Evolutionary conservation across 2,113 vertebrate genomes (phyloP), one percentile per base, ranked within the genome.

Genomic region (Lichenostomus cassidix): DNA sequence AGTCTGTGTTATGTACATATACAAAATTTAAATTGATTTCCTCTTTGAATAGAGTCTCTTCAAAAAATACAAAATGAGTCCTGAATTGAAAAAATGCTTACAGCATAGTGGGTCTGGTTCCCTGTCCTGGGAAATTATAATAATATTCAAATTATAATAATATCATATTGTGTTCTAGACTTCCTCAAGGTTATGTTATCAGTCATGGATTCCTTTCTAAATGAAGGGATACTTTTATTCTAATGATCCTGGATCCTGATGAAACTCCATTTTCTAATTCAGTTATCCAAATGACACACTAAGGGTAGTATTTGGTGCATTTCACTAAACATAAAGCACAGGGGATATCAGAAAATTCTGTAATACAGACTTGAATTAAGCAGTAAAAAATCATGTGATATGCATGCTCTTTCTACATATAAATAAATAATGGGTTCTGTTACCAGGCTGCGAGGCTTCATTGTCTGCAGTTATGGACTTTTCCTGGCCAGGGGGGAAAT

Each of bases 341-440:
- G 28, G n/a, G 39, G 20, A 39, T 23, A 49, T 5, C 46, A 71
- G 67, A 56, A 90, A 73, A 53, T 69, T 88, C 27, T 85, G 24
- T 56, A 58, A 46, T 85, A 55, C 0, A 7, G 67, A 18, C 41
- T 81, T 79, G 49, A 90, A 73, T 76, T 80, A 87, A 87, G 8
- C 46, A 79, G 42, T 42, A 73, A 69, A 71, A 90, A 71, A n/a
- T 69, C 37, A 67, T 60, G 83, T 12, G 24, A 81, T 75, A 25
- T 49, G 31, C 52, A 58, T 76, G 18, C 9, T 75, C 21, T 73
- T 88, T 53, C 35, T 64, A 13, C 18, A 21, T 28, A 58, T 88
- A 63, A 94, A 95, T 91, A 97, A 91, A 67, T 94, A 80, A 87
- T 67, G 29, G 6, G 10, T 80, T 46, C 33, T 63, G 39, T 83